A percentile compares a stretch with the other conserved stretches of the same genome.
Conservation (phyloP, 2,797 vertebrate species). For the Gephyroberyx darwinii region DNA sequence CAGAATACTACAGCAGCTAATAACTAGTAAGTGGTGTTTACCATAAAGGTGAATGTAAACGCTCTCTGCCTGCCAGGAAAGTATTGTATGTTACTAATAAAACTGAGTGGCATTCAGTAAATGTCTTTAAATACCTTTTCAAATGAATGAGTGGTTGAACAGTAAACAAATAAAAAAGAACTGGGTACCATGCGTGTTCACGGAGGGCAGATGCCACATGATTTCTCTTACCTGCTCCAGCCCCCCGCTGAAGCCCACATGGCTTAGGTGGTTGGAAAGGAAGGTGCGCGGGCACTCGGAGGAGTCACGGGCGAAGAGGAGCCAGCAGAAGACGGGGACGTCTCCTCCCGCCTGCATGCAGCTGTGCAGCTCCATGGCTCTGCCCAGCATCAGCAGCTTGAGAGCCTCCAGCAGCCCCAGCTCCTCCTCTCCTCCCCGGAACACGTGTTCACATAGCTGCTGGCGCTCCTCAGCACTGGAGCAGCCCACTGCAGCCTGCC, state of each 20-base stretch:
- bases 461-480: slow-evolving; percentile 79
- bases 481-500: slow-evolving; percentile 84
- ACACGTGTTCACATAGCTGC: slow-evolving; percentile 86
- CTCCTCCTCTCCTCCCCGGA: slow-evolving; percentile 91
- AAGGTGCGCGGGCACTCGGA: slow-evolving; percentile 89
- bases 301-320: slow-evolving; percentile 94
- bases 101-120: not conserved
- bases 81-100: not conserved
- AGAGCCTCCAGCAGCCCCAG: slow-evolving; percentile 93
- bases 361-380: slow-evolving; percentile 87
- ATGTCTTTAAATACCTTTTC: not conserved
- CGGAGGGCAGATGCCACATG: not conserved
- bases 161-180: not conserved
- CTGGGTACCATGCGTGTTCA: not conserved
- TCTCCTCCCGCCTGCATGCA: slow-evolving; percentile 84
- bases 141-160: not conserved
- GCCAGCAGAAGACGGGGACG: slow-evolving; percentile 94
- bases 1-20: not conserved
- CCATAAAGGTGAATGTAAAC: not conserved
- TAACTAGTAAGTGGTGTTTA: not conserved
- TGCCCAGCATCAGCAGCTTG: slow-evolving; percentile 94
- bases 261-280: slow-evolving; percentile 93
- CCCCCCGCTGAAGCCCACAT: slow-evolving; percentile 92
- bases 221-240: slow-evolving; percentile 90
- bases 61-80: not conserved